Evolutionary conservation across 2,797 vertebrate genomes (phyloP).

Genomic region (Mormyrops attenuatus): DNA sequence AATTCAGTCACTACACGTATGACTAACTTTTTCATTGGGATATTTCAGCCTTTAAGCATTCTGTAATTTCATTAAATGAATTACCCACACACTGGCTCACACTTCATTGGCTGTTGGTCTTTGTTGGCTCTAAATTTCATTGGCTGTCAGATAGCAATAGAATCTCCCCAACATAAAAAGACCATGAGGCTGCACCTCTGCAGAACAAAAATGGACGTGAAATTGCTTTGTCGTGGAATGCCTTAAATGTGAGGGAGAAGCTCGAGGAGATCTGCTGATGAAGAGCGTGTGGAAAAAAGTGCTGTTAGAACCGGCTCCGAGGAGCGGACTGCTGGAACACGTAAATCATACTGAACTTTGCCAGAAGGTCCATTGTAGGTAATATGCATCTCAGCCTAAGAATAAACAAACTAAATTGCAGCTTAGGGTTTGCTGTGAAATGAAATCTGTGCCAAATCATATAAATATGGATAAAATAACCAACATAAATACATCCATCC

Average conservation of each 20-base stretch:
- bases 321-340: not conserved
- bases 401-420: not conserved
- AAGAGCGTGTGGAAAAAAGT: not conserved
- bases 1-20: not conserved
- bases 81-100: not conserved
- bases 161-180: not conserved
- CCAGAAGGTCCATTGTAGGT: not conserved
- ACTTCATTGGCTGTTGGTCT: not conserved
- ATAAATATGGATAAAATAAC: not conserved
- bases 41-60: conserved; percentile 2
- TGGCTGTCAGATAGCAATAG: not conserved
- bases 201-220: not conserved
- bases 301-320: not conserved
- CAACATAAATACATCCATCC: too few species aligned
- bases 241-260: not conserved
- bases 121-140: not conserved
- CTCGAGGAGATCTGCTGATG: not conserved
- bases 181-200: not conserved
- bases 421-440: not conserved
- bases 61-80: not conserved
- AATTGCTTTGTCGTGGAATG: not conserved
- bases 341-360: not conserved
- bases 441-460: not conserved
- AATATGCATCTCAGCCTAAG: not conserved
- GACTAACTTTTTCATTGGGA: not conserved